These are phyloP conservation scores for Mionectes olivaceus DNA, from an alignment of 2,797 vertebrate genomes.

Conservation along the genomic window DNA sequence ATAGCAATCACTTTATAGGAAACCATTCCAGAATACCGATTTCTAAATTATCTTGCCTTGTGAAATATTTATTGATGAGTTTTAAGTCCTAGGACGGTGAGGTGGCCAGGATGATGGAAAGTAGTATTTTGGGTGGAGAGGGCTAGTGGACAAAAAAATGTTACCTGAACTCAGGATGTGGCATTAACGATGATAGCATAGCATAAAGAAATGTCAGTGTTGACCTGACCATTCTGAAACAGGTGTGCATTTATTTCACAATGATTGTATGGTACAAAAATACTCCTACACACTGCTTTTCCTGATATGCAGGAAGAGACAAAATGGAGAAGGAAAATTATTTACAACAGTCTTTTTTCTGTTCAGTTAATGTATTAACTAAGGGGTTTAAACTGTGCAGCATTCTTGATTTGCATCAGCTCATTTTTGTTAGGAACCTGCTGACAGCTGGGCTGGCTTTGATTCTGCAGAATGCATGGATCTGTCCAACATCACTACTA, in stretches of 20 bases:
- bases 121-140: background rate
- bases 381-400: background rate
- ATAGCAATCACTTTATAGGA: conserved; percentile 34
- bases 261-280: background rate
- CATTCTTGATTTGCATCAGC: background rate
- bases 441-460: background rate
- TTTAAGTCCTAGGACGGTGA: background rate
- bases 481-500: background rate
- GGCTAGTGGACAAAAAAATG: background rate
- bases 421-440: background rate
- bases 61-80: background rate
- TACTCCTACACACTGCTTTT: background rate
- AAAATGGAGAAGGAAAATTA: background rate
- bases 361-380: background rate
- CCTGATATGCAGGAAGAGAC: background rate
- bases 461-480: background rate
- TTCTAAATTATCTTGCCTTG: conserved; percentile 3
- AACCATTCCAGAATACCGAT: conserved; percentile 25
- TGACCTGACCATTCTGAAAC: background rate
- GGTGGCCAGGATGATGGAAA: background rate
- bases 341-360: background rate
- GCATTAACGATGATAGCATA: background rate
- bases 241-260: background rate
- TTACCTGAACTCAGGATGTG: background rate
- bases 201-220: background rate